A percentile compares a stretch with the other conserved stretches of the same genome.
Evolutionary conservation across 2,797 vertebrate species (phyloP).

Genomic region (Typhlichthys eigenmanni): DNA sequence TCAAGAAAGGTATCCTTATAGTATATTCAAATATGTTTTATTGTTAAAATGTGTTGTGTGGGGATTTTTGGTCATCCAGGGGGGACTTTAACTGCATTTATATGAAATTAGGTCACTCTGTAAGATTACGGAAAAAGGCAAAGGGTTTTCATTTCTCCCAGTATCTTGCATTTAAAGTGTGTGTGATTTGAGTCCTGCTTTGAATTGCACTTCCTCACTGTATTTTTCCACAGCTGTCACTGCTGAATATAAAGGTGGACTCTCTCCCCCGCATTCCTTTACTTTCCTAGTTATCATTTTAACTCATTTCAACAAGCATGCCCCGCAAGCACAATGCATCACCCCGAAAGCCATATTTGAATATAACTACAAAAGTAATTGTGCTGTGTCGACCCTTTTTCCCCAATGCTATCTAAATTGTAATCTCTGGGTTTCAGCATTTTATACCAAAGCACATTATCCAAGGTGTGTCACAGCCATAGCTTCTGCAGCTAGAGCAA

Average conservation of each 20-base stretch:
- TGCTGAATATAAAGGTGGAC: slow-evolving; percentile 30
- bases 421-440: slow-evolving; percentile 61
- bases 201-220: slow-evolving; percentile 4
- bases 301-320: slow-evolving; percentile 30
- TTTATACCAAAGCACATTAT: slow-evolving; percentile 57
- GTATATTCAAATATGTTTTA: too few relatives aligned
- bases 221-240: slow-evolving; percentile 30
- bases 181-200: slow-evolving; percentile 9
- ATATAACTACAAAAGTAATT: slow-evolving; percentile 55
- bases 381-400: slow-evolving; percentile 38
- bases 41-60: too few relatives aligned
- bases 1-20: too few relatives aligned
- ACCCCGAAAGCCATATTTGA: slow-evolving; percentile 50
- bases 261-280: background rate
- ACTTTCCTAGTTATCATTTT: slow-evolving; percentile 37
- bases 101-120: slow-evolving; percentile 46
- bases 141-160: slow-evolving; percentile 18
- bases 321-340: slow-evolving; percentile 32
- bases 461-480: slow-evolving; percentile 56
- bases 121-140: slow-evolving; percentile 14
- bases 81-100: slow-evolving; percentile 18
- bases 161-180: slow-evolving; percentile 20
- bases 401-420: slow-evolving; percentile 65
- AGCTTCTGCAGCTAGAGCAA: slow-evolving; percentile 61
- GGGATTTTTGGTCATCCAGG: background rate